Evolutionary conservation across 1,140 invertebrate genomes (phyloP).

Genomic region (Euwallacea fornicatus): DNA sequence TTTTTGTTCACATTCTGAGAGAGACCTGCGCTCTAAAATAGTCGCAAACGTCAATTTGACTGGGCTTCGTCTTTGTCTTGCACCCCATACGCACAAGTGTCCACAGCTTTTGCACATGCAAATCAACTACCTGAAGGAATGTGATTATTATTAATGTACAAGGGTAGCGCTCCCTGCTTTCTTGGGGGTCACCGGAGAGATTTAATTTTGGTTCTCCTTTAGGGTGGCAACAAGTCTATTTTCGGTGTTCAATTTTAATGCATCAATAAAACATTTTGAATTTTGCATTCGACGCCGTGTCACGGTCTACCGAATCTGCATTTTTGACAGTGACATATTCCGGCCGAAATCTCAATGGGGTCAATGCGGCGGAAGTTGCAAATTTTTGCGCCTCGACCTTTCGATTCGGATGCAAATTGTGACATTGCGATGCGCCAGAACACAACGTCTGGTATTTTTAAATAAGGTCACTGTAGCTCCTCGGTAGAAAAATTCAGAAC

Average conservation of each 20-base stretch:
- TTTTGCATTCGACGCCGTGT: slow-evolving; percentile 16
- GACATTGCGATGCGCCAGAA: too few species aligned
- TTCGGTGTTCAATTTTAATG: not conserved
- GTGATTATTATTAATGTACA: not conserved
- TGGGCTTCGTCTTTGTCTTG: not conserved
- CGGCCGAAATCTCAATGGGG: slow-evolving; percentile 17
- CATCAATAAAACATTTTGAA: slow-evolving; percentile 17
- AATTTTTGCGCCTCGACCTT: slow-evolving; percentile 8
- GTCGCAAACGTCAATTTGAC: not conserved
- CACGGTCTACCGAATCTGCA: slow-evolving; percentile 3
- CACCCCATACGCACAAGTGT: slow-evolving; percentile 15
- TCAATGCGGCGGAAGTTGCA: slow-evolving; percentile 25
- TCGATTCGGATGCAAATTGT: not conserved
- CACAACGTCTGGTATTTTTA: too few species aligned
- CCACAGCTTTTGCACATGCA: slow-evolving; percentile 17
- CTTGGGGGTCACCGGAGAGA: not conserved
- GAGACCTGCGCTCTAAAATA: not conserved
- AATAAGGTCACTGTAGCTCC: too few species aligned
- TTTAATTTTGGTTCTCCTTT: not conserved
- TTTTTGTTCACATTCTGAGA: not conserved
- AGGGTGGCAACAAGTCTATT: not conserved
- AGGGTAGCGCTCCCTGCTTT: not conserved
- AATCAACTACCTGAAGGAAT: not conserved
- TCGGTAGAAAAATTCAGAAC: too few species aligned
- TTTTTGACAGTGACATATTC: slow-evolving; percentile 21